A percentile compares a stretch with the other conserved stretches of the same genome.
Conservation (phyloP, 1,140 invertebrate genomes). For the Plectrocnemia conspersa region DNA sequence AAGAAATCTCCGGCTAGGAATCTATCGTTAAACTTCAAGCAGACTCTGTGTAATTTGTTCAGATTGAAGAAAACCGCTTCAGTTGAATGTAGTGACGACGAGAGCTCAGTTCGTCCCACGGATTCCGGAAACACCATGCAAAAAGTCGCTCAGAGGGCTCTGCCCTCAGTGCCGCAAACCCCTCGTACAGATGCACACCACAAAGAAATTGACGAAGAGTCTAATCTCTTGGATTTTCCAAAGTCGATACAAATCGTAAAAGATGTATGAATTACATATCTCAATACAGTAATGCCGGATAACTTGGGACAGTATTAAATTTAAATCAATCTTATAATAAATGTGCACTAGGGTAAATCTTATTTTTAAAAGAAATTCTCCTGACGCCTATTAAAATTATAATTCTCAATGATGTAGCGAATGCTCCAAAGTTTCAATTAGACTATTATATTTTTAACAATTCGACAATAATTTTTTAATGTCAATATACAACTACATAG, state of each 20-base stretch:
- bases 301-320: conserved; percentile 10
- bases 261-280: conserved; percentile 66
- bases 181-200: conserved; percentile 36
- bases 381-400: too few relatives aligned
- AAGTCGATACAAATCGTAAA: conserved; percentile 91
- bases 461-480: too few relatives aligned
- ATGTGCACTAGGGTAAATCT: too few relatives aligned
- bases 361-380: too few relatives aligned
- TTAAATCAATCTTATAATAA: conserved; percentile 11
- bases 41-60: conserved; percentile 80
- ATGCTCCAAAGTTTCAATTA: too few relatives aligned
- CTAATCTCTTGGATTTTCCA: conserved; percentile 72
- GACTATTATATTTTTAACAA: too few relatives aligned
- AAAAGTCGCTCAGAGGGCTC: conserved; percentile 55
- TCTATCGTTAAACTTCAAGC: conserved; percentile 71
- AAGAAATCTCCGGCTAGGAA: conserved; percentile 59
- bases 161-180: conserved; percentile 69
- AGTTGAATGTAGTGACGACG: conserved; percentile 36
- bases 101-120: conserved; percentile 37
- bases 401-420: too few relatives aligned
- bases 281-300: neutral
- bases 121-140: conserved; percentile 19
- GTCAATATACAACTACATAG: too few relatives aligned
- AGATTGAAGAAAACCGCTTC: conserved; percentile 54
- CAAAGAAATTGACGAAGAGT: conserved; percentile 41